Evolutionary conservation across 2,888 invertebrate species (phyloP).

Genomic region (Nowickia ferox): DNA sequence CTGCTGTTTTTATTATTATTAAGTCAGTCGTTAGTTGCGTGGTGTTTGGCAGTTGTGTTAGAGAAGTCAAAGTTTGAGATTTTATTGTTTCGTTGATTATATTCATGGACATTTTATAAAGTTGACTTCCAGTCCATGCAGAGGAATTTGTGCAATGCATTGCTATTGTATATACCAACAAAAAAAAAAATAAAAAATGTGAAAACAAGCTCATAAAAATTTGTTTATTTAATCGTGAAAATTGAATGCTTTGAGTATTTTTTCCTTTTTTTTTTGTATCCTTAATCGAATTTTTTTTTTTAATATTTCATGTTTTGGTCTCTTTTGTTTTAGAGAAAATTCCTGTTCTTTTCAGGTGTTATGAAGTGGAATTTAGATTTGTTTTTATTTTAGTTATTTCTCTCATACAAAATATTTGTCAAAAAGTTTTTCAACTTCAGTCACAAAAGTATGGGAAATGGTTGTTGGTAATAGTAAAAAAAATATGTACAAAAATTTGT

Average conservation of each 20-base stretch:
- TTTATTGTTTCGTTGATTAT: constrained; percentile 20
- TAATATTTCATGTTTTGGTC: neutral
- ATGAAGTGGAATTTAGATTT: constrained; percentile 33
- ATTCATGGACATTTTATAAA: constrained; percentile 8
- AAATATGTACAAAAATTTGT: too few relatives aligned
- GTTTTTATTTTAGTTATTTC: constrained; percentile 8
- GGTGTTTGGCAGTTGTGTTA: constrained; percentile 18
- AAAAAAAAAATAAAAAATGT: constrained; percentile 1
- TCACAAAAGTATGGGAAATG: neutral
- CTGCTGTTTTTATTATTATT: constrained; percentile 4
- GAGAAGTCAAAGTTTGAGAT: constrained; percentile 34
- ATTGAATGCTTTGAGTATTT: constrained; percentile 9
- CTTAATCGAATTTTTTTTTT: neutral
- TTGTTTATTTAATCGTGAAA: constrained; percentile 65
- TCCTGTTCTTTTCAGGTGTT: constrained; percentile 43
- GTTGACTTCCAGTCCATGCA: constrained; percentile 27
- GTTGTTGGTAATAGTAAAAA: too few relatives aligned
- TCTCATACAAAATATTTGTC: constrained; percentile 44
- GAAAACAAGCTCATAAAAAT: constrained; percentile 43
- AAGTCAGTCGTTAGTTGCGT: constrained; percentile 21
- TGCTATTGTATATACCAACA: neutral
- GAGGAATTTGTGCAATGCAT: neutral
- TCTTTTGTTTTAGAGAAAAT: neutral
- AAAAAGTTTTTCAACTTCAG: constrained; percentile 37
- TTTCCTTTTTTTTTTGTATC: neutral